Percentiles rank a stretch among this genome's conserved stretches.
These are phyloP conservation scores for Cataglyphis albicans DNA, from an alignment of 2,888 invertebrate species.

Conservation along the genomic window DNA sequence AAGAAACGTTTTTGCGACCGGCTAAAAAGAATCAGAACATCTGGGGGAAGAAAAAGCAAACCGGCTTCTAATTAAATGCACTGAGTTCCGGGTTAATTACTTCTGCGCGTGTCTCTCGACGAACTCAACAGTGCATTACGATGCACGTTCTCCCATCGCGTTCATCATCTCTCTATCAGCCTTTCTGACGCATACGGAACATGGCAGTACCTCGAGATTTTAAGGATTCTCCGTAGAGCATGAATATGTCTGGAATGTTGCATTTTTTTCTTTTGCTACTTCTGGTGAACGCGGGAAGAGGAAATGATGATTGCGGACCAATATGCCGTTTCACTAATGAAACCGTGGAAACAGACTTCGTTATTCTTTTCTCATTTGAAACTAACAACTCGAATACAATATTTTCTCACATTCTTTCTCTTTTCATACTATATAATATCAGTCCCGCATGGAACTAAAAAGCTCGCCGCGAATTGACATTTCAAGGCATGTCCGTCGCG, in stretches of 20 bases:
- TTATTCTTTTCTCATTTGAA: slow-evolving; percentile 45
- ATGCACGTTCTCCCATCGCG: not conserved
- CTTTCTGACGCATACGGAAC: slow-evolving; percentile 60
- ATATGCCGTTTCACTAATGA: slow-evolving; percentile 60
- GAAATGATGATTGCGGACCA: slow-evolving; percentile 59
- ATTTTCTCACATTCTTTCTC: slow-evolving; percentile 21
- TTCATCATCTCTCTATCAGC: not conserved
- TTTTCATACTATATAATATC: slow-evolving; percentile 6
- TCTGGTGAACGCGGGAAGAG: slow-evolving; percentile 64
- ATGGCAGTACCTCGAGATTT: slow-evolving; percentile 64
- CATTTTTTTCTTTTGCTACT: slow-evolving; percentile 70
- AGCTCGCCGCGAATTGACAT: slow-evolving; percentile 41
- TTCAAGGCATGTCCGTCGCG: slow-evolving; percentile 56
- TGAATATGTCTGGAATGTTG: slow-evolving; percentile 83
- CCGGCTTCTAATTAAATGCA: slow-evolving; percentile 52
- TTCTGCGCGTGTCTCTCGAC: slow-evolving; percentile 31
- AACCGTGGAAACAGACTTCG: slow-evolving; percentile 34
- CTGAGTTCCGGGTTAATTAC: slow-evolving; percentile 50
- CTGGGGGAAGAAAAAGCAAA: not conserved
- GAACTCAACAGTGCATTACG: slow-evolving; percentile 13
- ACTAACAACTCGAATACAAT: slow-evolving; percentile 33
- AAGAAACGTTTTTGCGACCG: slow-evolving; percentile 27
- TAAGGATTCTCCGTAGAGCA: slow-evolving; percentile 70
- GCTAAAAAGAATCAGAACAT: not conserved
- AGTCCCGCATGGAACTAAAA: slow-evolving; percentile 44